These are phyloP conservation scores for Bombus ignitus DNA, from an alignment of 1,140 invertebrate genomes.

Conservation along the genomic window DNA sequence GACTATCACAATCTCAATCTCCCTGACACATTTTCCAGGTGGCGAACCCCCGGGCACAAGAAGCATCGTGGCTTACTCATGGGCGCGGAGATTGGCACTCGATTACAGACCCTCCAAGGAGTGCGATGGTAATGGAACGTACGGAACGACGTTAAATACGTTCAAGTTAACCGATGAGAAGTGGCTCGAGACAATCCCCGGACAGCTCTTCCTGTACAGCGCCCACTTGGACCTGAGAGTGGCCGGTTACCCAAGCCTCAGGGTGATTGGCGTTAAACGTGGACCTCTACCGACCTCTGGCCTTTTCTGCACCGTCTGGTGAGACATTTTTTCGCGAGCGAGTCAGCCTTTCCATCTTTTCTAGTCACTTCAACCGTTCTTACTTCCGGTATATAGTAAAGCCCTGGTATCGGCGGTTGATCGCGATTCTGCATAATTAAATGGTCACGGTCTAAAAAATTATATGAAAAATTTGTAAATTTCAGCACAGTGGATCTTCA, in stretches of 20 bases:
- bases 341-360: too few relatives aligned
- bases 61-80: constrained; percentile 79
- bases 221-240: constrained; percentile 78
- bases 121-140: constrained; percentile 74
- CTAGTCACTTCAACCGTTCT: too few relatives aligned
- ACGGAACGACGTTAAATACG: constrained; percentile 67
- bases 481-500: too few relatives aligned
- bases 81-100: constrained; percentile 80
- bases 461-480: too few relatives aligned
- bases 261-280: constrained; percentile 80
- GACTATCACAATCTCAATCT: constrained; percentile 36
- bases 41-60: constrained; percentile 76
- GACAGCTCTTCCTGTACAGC: constrained; percentile 78
- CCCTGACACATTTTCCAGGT: constrained; percentile 61
- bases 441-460: too few relatives aligned
- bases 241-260: constrained; percentile 76
- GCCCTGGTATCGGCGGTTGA: too few relatives aligned
- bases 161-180: constrained; percentile 67
- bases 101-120: constrained; percentile 78
- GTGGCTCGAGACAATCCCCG: constrained; percentile 78
- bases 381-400: too few relatives aligned
- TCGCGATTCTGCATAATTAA: too few relatives aligned
- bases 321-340: constrained; percentile 53
- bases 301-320: constrained; percentile 80
- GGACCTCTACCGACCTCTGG: constrained; percentile 71